A percentile compares a stretch with the other conserved stretches of the same genome.
These are phyloP conservation scores for Leucozona laternaria DNA, from an alignment of 2,888 invertebrate genomes.

Conservation along the genomic window DNA sequence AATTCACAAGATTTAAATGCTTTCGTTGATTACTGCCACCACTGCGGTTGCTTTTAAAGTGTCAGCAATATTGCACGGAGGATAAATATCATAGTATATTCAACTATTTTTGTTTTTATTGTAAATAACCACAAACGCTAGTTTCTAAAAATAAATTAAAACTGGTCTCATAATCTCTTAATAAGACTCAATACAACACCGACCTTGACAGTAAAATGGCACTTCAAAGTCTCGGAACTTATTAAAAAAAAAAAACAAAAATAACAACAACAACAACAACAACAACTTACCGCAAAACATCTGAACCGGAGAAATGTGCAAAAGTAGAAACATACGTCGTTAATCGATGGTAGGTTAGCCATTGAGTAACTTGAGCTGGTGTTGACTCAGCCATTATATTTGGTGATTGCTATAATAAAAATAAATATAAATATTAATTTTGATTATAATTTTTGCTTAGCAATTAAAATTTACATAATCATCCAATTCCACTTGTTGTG, in stretches of 20 bases:
- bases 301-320: conserved; percentile 93
- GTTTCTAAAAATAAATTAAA: conserved; percentile 8
- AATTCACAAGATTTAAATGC: too few species aligned
- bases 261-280: not conserved
- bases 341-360: conserved; percentile 92
- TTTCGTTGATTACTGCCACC: not conserved
- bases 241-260: not conserved
- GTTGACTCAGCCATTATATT: conserved; percentile 88
- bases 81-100: not conserved
- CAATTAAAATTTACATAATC: conserved; percentile 82
- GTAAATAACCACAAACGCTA: not conserved
- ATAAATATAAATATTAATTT: conserved; percentile 17
- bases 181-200: not conserved
- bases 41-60: not conserved
- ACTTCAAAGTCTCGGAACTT: not conserved
- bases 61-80: not conserved
- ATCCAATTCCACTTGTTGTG: conserved; percentile 82
- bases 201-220: conserved; percentile 6
- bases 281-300: conserved; percentile 90
- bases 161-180: not conserved
- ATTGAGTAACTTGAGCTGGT: conserved; percentile 89
- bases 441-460: too few species aligned
- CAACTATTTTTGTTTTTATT: not conserved
- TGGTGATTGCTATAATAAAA: conserved; percentile 52
- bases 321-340: conserved; percentile 90